These are phyloP conservation scores for Mycetomoellerius zeteki DNA, from an alignment of 1,140 invertebrate species.

Conservation along the genomic window DNA sequence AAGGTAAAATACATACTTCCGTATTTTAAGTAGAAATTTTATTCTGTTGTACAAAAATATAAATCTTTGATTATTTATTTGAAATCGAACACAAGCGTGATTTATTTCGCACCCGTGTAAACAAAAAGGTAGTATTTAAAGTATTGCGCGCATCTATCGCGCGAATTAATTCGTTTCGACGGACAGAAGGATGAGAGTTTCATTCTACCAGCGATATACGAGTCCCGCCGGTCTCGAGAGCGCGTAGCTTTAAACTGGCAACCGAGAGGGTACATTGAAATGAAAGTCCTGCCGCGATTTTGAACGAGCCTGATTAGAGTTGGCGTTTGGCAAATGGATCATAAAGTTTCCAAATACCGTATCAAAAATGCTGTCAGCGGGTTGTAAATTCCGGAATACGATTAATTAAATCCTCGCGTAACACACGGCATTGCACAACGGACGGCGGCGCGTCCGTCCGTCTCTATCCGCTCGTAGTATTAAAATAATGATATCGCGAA, in stretches of 20 bases:
- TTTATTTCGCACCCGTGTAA: slow-evolving; percentile 27
- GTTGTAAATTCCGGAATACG: slow-evolving; percentile 61
- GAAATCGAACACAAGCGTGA: slow-evolving; percentile 12
- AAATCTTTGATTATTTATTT: slow-evolving; percentile 33
- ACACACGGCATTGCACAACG: slow-evolving; percentile 37
- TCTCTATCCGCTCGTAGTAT: slow-evolving; percentile 33
- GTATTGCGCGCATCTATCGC: slow-evolving; percentile 22
- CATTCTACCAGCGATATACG: slow-evolving; percentile 17
- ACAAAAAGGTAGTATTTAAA: slow-evolving; percentile 1
- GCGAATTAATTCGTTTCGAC: slow-evolving; percentile 21
- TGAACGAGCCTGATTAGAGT: slow-evolving; percentile 59
- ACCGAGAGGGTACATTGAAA: slow-evolving; percentile 46
- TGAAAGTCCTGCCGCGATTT: slow-evolving; percentile 50
- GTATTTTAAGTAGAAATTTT: slow-evolving; percentile 21
- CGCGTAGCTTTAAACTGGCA: slow-evolving; percentile 41
- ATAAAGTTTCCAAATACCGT: slow-evolving; percentile 61
- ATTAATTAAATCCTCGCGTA: slow-evolving; percentile 57
- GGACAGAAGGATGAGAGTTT: slow-evolving; percentile 25
- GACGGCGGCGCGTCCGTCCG: slow-evolving; percentile 13
- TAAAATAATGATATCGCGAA: slow-evolving; percentile 61
- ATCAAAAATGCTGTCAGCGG: slow-evolving; percentile 59
- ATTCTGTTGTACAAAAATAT: slow-evolving; percentile 21
- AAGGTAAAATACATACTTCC: neutral
- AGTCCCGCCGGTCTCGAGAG: neutral
- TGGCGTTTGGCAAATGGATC: slow-evolving; percentile 61